These are phyloP conservation scores for Albula goreensis DNA, from an alignment of 2,113 vertebrate genomes.

Conservation along the genomic window DNA sequence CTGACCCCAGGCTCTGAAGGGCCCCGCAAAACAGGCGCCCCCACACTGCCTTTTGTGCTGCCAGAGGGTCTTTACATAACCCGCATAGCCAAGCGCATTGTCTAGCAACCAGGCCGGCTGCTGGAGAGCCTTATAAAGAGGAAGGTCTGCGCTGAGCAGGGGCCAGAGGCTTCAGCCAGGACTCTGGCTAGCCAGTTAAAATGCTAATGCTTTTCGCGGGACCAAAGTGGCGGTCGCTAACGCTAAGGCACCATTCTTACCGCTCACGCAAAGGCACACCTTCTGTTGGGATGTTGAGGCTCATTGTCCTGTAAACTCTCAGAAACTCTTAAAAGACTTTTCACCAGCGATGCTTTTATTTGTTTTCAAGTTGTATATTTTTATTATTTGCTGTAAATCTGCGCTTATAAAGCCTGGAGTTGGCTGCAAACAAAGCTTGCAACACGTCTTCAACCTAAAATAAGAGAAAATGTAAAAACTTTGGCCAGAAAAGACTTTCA, in stretches of 20 bases:
- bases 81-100: slow-evolving; percentile 76
- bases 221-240: slow-evolving; percentile 41
- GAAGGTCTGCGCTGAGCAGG: slow-evolving; percentile 49
- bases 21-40: slow-evolving; percentile 62
- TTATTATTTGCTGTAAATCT: not conserved
- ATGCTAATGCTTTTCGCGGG: slow-evolving; percentile 47
- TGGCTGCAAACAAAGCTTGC: too few species aligned
- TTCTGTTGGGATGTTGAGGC: slow-evolving; percentile 7
- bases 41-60: slow-evolving; percentile 73
- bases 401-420: too few species aligned
- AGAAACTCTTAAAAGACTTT: too few species aligned
- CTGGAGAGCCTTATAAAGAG: slow-evolving; percentile 70
- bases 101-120: slow-evolving; percentile 70
- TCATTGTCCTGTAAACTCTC: too few species aligned
- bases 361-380: slow-evolving; percentile 21
- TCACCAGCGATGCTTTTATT: too few species aligned
- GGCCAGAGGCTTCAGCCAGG: slow-evolving; percentile 44
- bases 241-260: not conserved
- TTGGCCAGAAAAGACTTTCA: not conserved
- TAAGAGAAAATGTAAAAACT: too few species aligned
- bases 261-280: slow-evolving; percentile 23
- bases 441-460: too few species aligned
- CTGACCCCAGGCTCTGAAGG: slow-evolving; percentile 71
- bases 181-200: slow-evolving; percentile 58
- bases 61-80: slow-evolving; percentile 79